Evolutionary conservation across 2,797 vertebrate species (phyloP).

Genomic region (Siniperca undulata): DNA sequence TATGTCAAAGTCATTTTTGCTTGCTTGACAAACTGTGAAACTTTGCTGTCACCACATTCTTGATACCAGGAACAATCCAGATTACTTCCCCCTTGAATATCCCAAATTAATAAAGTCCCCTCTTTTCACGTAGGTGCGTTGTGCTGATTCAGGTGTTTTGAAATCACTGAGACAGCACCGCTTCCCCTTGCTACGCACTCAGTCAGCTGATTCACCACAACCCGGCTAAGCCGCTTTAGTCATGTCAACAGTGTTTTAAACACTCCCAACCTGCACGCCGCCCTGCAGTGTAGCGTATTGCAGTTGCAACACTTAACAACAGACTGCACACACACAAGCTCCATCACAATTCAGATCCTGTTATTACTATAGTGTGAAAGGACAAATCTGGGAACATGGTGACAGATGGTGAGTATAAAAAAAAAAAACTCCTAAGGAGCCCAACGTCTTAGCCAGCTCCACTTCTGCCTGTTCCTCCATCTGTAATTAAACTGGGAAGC

Average conservation of each 20-base stretch:
- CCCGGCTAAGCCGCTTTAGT: constrained; percentile 41
- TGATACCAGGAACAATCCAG: constrained; percentile 26
- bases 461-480: constrained; percentile 24
- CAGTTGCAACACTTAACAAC: constrained; percentile 22
- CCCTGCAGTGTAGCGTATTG: constrained; percentile 13
- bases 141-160: constrained; percentile 73
- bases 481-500: constrained; percentile 38
- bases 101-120: neutral
- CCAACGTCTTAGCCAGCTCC: constrained; percentile 29
- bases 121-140: neutral
- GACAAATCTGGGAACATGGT: constrained; percentile 5
- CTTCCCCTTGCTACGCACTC: constrained; percentile 52
- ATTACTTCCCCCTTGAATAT: constrained; percentile 30
- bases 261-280: constrained; percentile 7
- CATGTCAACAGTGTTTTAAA: constrained; percentile 52
- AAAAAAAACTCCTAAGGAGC: constrained; percentile 30
- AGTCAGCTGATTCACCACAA: constrained; percentile 74
- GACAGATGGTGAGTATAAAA: constrained; percentile 48
- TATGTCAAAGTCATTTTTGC: neutral
- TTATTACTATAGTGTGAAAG: neutral
- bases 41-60: constrained; percentile 8
- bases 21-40: constrained; percentile 25
- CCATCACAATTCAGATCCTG: constrained; percentile 15
- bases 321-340: neutral
- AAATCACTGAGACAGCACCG: constrained; percentile 70